A percentile compares a stretch with the other conserved stretches of the same genome.
Evolutionary conservation across 2,113 vertebrate genomes (phyloP).

Genomic region (Urocolius indicus): DNA sequence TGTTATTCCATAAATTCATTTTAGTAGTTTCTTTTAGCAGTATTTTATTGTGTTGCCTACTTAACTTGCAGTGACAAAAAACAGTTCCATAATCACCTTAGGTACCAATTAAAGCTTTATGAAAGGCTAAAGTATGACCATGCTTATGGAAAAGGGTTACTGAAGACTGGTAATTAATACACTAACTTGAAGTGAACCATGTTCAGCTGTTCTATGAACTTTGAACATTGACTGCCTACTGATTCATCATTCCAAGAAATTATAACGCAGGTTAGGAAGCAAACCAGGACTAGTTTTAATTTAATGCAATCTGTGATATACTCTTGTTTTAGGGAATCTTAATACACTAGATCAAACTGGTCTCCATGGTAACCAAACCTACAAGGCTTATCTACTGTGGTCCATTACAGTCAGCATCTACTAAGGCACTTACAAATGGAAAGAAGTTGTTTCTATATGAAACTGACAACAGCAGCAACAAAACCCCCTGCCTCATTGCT

Average conservation of each 20-base stretch:
- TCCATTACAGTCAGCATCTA: not conserved
- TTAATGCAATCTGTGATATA: not conserved
- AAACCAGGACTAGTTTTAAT: not conserved
- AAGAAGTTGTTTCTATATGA: not conserved
- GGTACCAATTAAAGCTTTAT: conserved; percentile 14
- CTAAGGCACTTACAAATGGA: not conserved
- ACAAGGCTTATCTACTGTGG: not conserved
- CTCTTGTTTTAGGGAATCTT: not conserved
- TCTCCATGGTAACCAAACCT: conserved; percentile 9
- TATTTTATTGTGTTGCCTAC: conserved; percentile 6
- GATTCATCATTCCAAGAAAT: not conserved
- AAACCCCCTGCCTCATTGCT: not conserved
- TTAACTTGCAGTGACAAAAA: conserved; percentile 6
- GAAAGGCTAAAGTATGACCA: not conserved
- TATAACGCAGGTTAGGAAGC: not conserved
- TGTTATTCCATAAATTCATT: not conserved
- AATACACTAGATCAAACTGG: not conserved
- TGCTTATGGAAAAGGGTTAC: not conserved
- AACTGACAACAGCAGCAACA: not conserved
- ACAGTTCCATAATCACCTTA: not conserved
- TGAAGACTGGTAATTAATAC: not conserved
- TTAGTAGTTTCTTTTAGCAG: conserved; percentile 9
- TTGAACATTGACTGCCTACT: not conserved
- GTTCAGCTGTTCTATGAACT: not conserved
- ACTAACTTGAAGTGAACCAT: not conserved